Evolutionary conservation across 2,888 invertebrate genomes (phyloP).

Genomic region (Quadriops clusia): DNA sequence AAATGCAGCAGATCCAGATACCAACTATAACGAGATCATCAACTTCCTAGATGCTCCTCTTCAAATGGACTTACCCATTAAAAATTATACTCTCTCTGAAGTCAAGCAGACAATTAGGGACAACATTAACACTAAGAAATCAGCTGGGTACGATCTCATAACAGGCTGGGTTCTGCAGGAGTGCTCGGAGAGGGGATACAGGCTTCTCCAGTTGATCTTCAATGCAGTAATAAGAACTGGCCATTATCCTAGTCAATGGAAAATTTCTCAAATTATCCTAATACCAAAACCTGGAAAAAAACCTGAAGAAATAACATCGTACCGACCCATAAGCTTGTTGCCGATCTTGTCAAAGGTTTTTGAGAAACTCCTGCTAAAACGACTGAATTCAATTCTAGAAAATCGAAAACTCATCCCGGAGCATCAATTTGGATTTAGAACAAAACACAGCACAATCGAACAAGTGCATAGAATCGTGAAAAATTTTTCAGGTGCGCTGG

Average conservation of each 20-base stretch:
- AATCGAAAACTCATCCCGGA: too few relatives aligned
- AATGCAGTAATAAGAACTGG: constrained; percentile 8
- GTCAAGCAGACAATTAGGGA: not conserved
- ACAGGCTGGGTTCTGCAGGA: constrained; percentile 6
- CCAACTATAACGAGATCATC: constrained; percentile 3
- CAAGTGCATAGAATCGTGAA: constrained; percentile 5
- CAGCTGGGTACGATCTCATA: constrained; percentile 7
- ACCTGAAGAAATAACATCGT: constrained; percentile 4
- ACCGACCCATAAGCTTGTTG: constrained; percentile 7
- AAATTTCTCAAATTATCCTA: constrained; percentile 3
- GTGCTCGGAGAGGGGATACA: not conserved
- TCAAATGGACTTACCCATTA: constrained; percentile 7
- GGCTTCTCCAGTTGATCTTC: constrained; percentile 5
- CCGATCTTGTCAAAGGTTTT: not conserved
- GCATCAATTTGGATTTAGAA: too few relatives aligned
- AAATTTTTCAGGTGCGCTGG: constrained; percentile 3
- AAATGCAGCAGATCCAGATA: too few relatives aligned
- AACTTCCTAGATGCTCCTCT: constrained; percentile 5
- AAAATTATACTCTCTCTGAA: constrained; percentile 2
- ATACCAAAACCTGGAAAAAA: constrained; percentile 5
- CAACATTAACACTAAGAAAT: constrained; percentile 4
- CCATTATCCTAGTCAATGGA: constrained; percentile 3
- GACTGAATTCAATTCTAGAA: too few relatives aligned
- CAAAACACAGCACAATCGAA: constrained; percentile 3
- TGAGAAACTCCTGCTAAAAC: too few relatives aligned